These are phyloP conservation scores for Calypte anna DNA, from an alignment of 2,113 vertebrate genomes.

Conservation along the genomic window DNA sequence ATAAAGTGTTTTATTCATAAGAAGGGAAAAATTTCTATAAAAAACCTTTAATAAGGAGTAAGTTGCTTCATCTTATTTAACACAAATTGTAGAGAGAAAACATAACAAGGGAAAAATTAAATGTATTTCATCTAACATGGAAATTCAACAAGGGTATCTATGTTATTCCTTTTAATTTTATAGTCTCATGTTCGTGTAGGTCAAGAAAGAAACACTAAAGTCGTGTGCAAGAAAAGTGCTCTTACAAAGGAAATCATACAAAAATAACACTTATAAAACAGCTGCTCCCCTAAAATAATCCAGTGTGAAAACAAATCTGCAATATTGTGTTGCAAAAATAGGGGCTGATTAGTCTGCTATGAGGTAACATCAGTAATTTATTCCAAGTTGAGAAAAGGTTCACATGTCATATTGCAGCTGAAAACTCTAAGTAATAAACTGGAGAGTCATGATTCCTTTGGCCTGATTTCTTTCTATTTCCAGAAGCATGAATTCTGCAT, in stretches of 20 bases:
- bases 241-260: neutral
- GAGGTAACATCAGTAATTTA: neutral
- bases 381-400: neutral
- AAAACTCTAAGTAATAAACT: neutral
- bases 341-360: neutral
- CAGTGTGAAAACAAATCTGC: neutral
- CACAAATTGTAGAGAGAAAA: neutral
- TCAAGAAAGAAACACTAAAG: neutral
- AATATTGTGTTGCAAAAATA: neutral
- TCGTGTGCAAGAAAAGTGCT: neutral
- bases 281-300: neutral
- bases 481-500: neutral
- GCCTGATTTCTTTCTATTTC: neutral
- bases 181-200: neutral
- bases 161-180: neutral
- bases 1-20: neutral
- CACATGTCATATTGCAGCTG: neutral
- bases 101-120: neutral
- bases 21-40: neutral
- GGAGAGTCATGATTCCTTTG: neutral
- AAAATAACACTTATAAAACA: neutral
- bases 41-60: neutral
- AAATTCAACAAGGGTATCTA: neutral
- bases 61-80: neutral
- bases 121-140: fast-evolving